Conservation (phyloP, 2,113 vertebrate species). For the Oreotrochilus melanogaster region DNA sequence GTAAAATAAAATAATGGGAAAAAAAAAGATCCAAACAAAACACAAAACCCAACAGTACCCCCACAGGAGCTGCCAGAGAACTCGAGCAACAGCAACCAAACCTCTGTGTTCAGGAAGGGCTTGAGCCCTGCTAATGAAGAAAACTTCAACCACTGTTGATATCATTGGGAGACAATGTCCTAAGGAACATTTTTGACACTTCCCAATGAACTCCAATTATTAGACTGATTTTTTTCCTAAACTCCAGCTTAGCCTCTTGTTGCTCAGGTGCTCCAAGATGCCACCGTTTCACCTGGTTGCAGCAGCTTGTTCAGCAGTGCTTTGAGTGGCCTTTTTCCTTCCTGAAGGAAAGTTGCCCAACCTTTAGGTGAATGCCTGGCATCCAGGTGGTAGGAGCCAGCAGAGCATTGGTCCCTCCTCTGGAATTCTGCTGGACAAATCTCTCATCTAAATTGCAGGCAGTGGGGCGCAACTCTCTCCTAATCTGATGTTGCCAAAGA, state of each 20-base stretch:
- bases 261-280: not conserved
- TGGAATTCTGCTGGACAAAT: constrained; percentile 6
- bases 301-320: not conserved
- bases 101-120: not conserved
- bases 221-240: not conserved
- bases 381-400: not conserved
- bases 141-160: not conserved
- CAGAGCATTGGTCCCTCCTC: accelerated
- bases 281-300: not conserved
- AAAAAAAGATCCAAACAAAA: not conserved
- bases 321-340: not conserved
- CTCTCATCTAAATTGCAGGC: constrained; percentile 3
- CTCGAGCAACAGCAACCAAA: not conserved
- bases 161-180: not conserved
- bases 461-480: not conserved
- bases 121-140: not conserved
- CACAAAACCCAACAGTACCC: not conserved
- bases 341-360: not conserved
- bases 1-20: not conserved
- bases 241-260: not conserved
- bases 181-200: not conserved
- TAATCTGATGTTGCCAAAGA: constrained; percentile 37
- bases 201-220: not conserved
- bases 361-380: not conserved
- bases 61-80: not conserved